Evolutionary conservation across 2,113 vertebrate species (phyloP), one percentile per base, ranked within the genome.

Genomic region (Trematomus loennbergii): DNA sequence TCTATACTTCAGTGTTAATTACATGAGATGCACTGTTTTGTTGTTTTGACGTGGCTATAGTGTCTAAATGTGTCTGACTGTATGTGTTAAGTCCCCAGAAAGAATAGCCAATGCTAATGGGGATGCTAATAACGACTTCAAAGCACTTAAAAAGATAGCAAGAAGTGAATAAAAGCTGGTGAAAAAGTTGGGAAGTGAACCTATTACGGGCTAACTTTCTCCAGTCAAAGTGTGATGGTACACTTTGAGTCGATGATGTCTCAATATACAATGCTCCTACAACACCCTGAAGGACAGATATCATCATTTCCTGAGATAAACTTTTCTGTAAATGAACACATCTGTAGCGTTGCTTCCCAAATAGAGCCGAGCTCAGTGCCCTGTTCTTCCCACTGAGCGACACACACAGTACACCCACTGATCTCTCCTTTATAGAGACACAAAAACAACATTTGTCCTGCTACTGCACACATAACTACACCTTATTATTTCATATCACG

Each of bases 401-500:
- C 85, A 65, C 87, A 81, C 58, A 86, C 75, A 87, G 74, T 33
- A 36, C 79, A 65, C 87, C 85, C 85, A 84, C 82, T 82, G 85
- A 89, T 90, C 72, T 75, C 66, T 60, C 73, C 87, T 78, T 85
- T 62, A 85, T 17, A 81, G 78, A 80, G 70, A 87, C 65, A 89
- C 88, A 89, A 71, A 89, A 88, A 80, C 84, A 72, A 79, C 77
- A 83, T 89, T 87, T 89, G 92, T 89, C 87, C 84, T 60, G 81
- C 86, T 79, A 18, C 79, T 82, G 67, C 86, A 71, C 85, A 85
- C 87, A 83, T 29, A 78, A 79, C 86, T 81, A 67, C 87, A 89
- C 89, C 87, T 91, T 92, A 90, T 92, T 91, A 90, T 90, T 89
- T 88, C 89, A 76, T 71, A 90, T 87, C 88, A 69, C 69, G 82